Base-by-base conservation (phyloP, 2,797 vertebrate species). In the Thunnus albacares region DNA sequence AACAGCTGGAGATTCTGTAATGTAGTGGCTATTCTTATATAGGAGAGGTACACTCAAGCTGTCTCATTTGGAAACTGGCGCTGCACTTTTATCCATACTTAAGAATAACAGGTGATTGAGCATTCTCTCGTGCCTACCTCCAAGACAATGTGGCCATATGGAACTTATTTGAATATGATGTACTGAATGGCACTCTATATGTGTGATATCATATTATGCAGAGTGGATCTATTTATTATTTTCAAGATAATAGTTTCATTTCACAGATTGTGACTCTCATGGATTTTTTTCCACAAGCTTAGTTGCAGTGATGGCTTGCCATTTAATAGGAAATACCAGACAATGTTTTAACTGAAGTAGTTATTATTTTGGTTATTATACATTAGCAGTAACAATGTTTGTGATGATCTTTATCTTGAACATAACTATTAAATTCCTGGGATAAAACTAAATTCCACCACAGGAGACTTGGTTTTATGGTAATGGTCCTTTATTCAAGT, bases 1-100 rank as follows among this genome's bases (percentile, higher is more conserved):
- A 94, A 92, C 93, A 94, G 91, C 93, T 94, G 93, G 90, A 93
- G 93, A 91, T 89, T 80, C 84, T 90, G 89, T 87, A 90, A 88
- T 91, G 89, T 88, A 89, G 92, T 89, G 92, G 91, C 91, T 92
- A 91, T 94, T 92, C 91, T 91, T 87, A 90, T 91, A 89, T 72
- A 75, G 84, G 73, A 86, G 88, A 92, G 89, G 84, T 86, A 84
- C 74, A 79, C 90, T 90, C 90, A 91, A 93, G 90, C 90, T 92
- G 93, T 94, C 86, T 91, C 79, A 76, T 87, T 83, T 87, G 74
- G 6, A 51, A 90, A 80, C 66, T 56, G 33, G 5, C 67, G 5
- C 72, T 68, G 76, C 83, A 49, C 82, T 83, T 92, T 92, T 83
- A 91, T 87, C 89, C 87, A 22, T 87, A 86, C 83, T 93, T 91